Conservation (phyloP, 2,888 invertebrate species). For the Rhorus exstirpatorius region DNA sequence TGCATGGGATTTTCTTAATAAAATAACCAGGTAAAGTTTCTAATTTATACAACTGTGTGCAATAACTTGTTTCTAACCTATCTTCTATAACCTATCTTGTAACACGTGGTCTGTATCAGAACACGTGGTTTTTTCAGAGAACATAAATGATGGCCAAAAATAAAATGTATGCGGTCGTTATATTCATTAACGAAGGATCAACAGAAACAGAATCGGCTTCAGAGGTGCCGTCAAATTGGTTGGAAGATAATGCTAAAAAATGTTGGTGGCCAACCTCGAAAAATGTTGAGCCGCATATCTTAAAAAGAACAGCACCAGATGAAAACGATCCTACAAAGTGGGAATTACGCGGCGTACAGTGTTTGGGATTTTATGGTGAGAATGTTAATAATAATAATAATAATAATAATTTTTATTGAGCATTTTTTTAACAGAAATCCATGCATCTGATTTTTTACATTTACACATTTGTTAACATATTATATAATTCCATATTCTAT, state of each 20-base stretch:
- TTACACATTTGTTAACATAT: no score
- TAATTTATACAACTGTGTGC: no score
- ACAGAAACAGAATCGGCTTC: slow-evolving; percentile 14
- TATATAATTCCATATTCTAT: no score
- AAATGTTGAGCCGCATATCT: slow-evolving; percentile 11
- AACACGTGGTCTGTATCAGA: slow-evolving; percentile 15
- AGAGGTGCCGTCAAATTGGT: slow-evolving; percentile 14
- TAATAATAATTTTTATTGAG: no score
- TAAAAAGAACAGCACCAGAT: slow-evolving; percentile 11
- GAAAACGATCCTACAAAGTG: slow-evolving; percentile 5
- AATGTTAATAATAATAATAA: no score
- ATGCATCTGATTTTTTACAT: no score
- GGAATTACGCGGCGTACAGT: not conserved
- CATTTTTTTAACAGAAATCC: no score
- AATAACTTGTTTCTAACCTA: no score
- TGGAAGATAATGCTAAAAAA: not conserved
- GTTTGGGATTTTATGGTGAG: slow-evolving; percentile 24
- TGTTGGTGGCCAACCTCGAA: slow-evolving; percentile 22
- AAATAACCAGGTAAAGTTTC: no score
- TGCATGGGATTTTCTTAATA: no score
- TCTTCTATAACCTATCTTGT: no score
- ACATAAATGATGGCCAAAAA: slow-evolving; percentile 19
- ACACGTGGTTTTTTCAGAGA: no score
- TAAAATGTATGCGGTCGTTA: slow-evolving; percentile 8
- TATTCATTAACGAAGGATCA: slow-evolving; percentile 9